Evolutionary conservation across 2,797 vertebrate species (phyloP).

Genomic region (Poecilia wingei): DNA sequence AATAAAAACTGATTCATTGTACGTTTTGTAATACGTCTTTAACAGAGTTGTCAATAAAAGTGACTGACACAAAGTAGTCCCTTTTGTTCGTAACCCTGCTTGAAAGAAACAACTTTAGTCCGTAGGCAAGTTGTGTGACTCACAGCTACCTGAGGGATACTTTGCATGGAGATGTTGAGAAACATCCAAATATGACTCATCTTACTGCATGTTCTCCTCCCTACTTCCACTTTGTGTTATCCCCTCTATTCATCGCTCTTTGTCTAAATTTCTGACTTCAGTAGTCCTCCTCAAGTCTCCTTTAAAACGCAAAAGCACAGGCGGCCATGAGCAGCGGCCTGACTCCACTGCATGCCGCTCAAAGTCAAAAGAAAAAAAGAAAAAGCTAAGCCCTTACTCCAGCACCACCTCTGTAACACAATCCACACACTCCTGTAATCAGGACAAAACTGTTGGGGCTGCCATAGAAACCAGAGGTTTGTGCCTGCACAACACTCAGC

Average conservation of each 20-base stretch:
- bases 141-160: slow-evolving; percentile 60
- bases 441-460: slow-evolving; percentile 72
- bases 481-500: slow-evolving; percentile 78
- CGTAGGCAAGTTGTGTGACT: slow-evolving; percentile 47
- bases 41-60: background rate
- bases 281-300: slow-evolving; percentile 48
- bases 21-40: background rate
- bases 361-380: slow-evolving; percentile 3
- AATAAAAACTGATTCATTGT: background rate
- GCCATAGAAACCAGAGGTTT: slow-evolving; percentile 79
- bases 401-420: slow-evolving; percentile 77
- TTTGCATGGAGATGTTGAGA: slow-evolving; percentile 38
- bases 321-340: slow-evolving; percentile 14
- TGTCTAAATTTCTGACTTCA: slow-evolving; percentile 41
- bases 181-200: slow-evolving; percentile 65
- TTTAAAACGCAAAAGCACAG: slow-evolving; percentile 45
- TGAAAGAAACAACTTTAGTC: slow-evolving; percentile 53
- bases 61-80: background rate
- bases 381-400: slow-evolving; percentile 26
- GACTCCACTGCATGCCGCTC: slow-evolving; percentile 36
- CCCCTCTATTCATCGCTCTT: slow-evolving; percentile 33
- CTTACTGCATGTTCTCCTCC: slow-evolving; percentile 33
- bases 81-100: background rate
- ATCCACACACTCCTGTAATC: slow-evolving; percentile 76
- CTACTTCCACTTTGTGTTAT: slow-evolving; percentile 36